These are phyloP conservation scores for Tachuris rubrigastra DNA, from an alignment of 2,113 vertebrate genomes.

Conservation along the genomic window DNA sequence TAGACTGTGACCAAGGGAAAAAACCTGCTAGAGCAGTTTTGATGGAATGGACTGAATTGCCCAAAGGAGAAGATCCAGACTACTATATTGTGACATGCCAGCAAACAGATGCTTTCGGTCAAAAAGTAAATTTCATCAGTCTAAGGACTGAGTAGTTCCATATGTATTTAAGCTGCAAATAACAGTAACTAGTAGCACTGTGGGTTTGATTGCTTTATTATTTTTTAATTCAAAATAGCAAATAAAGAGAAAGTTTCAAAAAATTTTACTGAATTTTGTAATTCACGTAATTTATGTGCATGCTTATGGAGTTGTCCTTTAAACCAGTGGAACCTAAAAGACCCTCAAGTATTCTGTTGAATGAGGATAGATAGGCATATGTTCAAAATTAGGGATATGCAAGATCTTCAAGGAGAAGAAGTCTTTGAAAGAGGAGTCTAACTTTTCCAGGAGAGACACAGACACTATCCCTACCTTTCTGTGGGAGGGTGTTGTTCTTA, in stretches of 20 bases:
- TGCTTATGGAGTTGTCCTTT: background rate
- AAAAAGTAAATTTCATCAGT: slow-evolving; percentile 66
- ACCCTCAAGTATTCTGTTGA: background rate
- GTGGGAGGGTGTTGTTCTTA: background rate
- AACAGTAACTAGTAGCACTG: background rate
- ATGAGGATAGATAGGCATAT: background rate
- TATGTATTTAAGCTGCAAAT: background rate
- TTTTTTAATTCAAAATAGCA: background rate
- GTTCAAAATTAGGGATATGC: background rate
- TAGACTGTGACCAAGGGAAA: slow-evolving; percentile 28
- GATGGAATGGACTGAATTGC: slow-evolving; percentile 74
- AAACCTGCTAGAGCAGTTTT: slow-evolving; percentile 56
- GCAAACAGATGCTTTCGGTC: slow-evolving; percentile 39
- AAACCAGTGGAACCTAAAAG: background rate
- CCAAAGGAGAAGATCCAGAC: slow-evolving; percentile 65
- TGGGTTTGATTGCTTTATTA: background rate
- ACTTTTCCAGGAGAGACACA: background rate
- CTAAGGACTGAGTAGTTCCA: background rate
- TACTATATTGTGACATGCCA: slow-evolving; percentile 73
- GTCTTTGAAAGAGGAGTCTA: background rate
- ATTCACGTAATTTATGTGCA: background rate
- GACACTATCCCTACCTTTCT: background rate
- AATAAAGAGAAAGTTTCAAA: background rate
- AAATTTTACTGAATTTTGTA: background rate
- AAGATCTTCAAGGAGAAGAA: background rate